Conservation (phyloP, 2,888 invertebrate species). For the Agrochola lota region DNA sequence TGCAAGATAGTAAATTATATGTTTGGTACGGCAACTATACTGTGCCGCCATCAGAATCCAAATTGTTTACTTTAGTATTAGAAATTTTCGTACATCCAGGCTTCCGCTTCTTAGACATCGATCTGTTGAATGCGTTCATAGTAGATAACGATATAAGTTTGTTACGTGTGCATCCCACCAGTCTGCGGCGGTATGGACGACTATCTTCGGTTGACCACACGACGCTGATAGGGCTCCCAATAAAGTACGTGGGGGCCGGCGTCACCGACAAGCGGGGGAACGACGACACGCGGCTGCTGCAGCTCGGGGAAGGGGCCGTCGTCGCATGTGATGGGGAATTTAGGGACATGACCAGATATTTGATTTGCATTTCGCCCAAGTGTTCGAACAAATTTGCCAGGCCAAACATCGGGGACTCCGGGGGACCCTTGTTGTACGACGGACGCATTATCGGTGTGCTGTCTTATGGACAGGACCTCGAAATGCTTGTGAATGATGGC, state of each 20-base stretch:
- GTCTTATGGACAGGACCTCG: not conserved
- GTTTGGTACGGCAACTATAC: slow-evolving; percentile 8
- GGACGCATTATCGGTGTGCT: not conserved
- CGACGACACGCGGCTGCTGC: slow-evolving; percentile 1
- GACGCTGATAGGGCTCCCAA: slow-evolving; percentile 24
- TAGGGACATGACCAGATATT: slow-evolving; percentile 1
- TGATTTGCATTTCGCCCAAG: slow-evolving; percentile 6
- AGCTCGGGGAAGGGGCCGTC: slow-evolving; percentile 22
- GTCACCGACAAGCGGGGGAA: not conserved
- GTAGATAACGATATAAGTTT: slow-evolving; percentile 7
- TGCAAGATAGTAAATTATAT: not conserved
- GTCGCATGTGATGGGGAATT: slow-evolving; percentile 3
- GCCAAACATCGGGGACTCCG: not conserved
- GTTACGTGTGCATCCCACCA: not conserved
- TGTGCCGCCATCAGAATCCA: not conserved
- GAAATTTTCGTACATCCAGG: not conserved
- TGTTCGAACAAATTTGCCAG: not conserved
- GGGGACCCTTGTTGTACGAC: not conserved
- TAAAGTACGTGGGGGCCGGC: slow-evolving; percentile 33
- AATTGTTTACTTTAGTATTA: not conserved
- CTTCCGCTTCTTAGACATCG: not conserved
- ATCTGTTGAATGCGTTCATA: not conserved
- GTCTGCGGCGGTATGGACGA: not conserved
- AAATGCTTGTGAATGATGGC: not conserved
- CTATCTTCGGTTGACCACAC: slow-evolving; percentile 13